A percentile compares a stretch with the other conserved stretches of the same genome.
Evolutionary conservation across 2,888 invertebrate species (phyloP).

Genomic region (Euplexia lucipara): DNA sequence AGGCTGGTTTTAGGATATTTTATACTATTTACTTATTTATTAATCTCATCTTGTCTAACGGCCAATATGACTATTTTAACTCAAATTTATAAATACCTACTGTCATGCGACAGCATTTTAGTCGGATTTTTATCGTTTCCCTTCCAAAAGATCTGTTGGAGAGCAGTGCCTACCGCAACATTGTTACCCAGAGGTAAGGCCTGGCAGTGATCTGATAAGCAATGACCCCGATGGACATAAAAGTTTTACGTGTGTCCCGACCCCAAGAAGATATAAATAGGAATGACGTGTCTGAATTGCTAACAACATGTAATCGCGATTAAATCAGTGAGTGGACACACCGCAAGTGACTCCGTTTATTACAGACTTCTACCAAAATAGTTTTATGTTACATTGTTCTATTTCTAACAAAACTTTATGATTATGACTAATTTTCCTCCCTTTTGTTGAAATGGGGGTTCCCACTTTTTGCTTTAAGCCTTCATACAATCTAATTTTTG

Average conservation of each 20-base stretch:
- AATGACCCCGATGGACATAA: conserved; percentile 2
- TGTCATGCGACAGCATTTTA: no score
- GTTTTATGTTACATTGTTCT: conserved; percentile 42
- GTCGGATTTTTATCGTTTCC: neutral
- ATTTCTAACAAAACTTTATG: conserved; percentile 19
- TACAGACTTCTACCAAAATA: conserved; percentile 13
- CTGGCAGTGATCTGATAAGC: neutral
- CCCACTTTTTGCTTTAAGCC: conserved; percentile 6
- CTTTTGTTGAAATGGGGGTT: conserved; percentile 17
- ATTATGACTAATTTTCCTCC: conserved; percentile 31
- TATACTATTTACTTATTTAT: no score
- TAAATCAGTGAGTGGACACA: conserved; percentile 57
- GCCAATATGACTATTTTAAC: no score
- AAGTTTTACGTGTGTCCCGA: conserved; percentile 7
- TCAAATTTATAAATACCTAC: no score
- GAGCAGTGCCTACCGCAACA: neutral
- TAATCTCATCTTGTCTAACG: no score
- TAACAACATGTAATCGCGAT: conserved; percentile 53
- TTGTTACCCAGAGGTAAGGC: neutral
- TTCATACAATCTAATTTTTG: neutral
- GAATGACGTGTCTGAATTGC: conserved; percentile 63
- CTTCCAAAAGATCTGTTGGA: neutral
- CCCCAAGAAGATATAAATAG: conserved; percentile 59
- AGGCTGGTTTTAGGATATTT: no score
- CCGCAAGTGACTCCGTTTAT: conserved; percentile 14